These are phyloP conservation scores for Tadarida brasiliensis DNA, from an alignment of 2,797 vertebrate species.

Conservation along the genomic window DNA sequence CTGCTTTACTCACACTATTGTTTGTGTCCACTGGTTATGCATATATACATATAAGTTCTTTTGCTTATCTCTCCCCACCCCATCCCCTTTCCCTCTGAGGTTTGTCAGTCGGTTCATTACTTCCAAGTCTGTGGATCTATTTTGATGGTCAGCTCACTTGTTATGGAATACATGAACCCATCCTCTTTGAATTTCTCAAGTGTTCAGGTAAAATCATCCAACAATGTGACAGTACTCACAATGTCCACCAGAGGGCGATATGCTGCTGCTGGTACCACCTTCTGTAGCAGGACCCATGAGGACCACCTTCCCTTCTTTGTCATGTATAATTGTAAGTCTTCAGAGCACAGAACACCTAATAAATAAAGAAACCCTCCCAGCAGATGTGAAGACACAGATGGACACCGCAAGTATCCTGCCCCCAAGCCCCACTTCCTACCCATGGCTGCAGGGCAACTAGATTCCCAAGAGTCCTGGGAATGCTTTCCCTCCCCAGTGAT, in stretches of 20 bases:
- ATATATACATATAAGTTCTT: too few relatives aligned
- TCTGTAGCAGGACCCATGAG: neutral
- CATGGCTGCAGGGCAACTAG: neutral
- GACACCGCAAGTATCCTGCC: neutral
- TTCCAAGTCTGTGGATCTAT: too few relatives aligned
- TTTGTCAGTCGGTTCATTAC: too few relatives aligned
- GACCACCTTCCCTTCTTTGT: neutral
- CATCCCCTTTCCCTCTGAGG: too few relatives aligned
- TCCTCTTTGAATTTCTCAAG: neutral
- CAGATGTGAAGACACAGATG: neutral
- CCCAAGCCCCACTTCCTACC: neutral
- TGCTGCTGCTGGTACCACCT: neutral
- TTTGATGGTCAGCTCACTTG: too few relatives aligned
- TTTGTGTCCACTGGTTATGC: too few relatives aligned
- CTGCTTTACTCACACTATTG: too few relatives aligned
- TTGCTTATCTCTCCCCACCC: too few relatives aligned
- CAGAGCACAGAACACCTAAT: neutral
- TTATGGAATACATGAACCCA: too few relatives aligned
- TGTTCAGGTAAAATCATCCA: neutral
- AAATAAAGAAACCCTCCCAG: neutral
- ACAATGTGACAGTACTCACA: neutral
- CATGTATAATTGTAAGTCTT: neutral
- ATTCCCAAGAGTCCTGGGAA: neutral
- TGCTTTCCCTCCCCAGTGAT: neutral
- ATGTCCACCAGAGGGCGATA: neutral